Evolutionary conservation across 1,140 invertebrate species (phyloP), one percentile per base, ranked within the genome.

Genomic region (Physella acuta): DNA sequence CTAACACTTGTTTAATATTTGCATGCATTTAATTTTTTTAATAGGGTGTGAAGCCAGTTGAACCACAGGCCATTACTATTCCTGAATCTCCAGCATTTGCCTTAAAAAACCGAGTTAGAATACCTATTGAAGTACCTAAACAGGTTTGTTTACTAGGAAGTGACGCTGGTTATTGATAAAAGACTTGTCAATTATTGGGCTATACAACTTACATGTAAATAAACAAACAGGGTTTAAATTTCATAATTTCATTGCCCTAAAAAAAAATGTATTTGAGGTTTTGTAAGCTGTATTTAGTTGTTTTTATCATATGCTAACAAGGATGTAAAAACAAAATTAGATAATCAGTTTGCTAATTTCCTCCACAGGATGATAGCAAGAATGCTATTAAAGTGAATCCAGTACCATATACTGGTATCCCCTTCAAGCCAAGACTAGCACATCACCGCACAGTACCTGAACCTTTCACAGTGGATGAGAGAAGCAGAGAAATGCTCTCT

Each of bases 381-480:
- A 49, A 39, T 3, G 11, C 49, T 28, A 3, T 67, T 1, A 77
- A 75, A 51, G 67, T 69, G n/a, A 72, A 75, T 37, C 75, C 77
- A 33, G 77, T 81, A 2, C 81, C 80, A 5, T 77, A 81, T 68
- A 62, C 31, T 3, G 81, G 81, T 24, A 71, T 84, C 17, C 78
- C 79, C 30, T 85, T 84, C 71, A 79, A 82, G 55, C 82, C 82
- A 17, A 76, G 77, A 11, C 63, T 82, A 17, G 52, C 71, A 5
- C 83, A 82, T 65, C 75, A 78, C 53, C 37, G 59, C 14, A 84
- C 80, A 20, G 75, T 79, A 26, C 73, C 77, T 20, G 70, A 76
- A 24, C 82, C 88, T 14, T 89, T 89, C 62, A 87, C 85, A 49
- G 89, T 90, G 73, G 88, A 89, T 53, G 68, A 85, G 16, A 79